Base-by-base conservation (phyloP, 2,888 invertebrate species). In the Zeuzera pyrina region DNA sequence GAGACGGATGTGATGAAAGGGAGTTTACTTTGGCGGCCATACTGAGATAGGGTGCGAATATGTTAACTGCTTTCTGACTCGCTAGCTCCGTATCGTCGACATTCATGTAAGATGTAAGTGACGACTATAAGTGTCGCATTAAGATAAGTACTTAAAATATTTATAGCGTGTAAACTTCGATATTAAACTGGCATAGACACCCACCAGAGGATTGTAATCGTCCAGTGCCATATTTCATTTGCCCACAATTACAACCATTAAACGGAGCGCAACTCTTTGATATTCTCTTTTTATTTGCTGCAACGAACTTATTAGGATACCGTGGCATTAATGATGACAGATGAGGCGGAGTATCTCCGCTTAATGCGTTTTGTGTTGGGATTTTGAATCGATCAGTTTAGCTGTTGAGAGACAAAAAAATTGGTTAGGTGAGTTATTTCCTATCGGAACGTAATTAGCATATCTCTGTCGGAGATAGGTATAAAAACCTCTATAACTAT, bases 241-340 rank as follows among this genome's bases (percentile, higher is more conserved):
- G 64, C 56, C 66, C 72, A 79, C 79, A 77, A 79, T 79, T 77
- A 79, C 78, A 77, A 71, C 67, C 74, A 77, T 77, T 79, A 77
- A 67, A 73, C 68, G 57, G 73, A 58, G 67, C 78, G 78, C 77
- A 72, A 64, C 66, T 71, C 79, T 81, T 81, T 79, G 76, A 77
- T 74, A 73, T 67, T 55, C 51, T 53, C 53, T 69, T 60, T 73
- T 72, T 77, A 72, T 76, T 76, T 81, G 74, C 79, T 76, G 66
- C 67, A 66, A 62, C 66, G 61, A 77, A 76, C 78, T 81, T 83
- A 83, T 81, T 79, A 81, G 81, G 77, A 76, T 69, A 52, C 69
- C 53, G 57, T 70, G 73, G 77, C 81, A 71, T 76, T 83, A 81
- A 83, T 81, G 81, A 83, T 83, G 81, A 83, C 79, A 81, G 74